A percentile compares a stretch with the other conserved stretches of the same genome.
These are phyloP conservation scores for Oscheius sp. DNA, from an alignment of 2,888 invertebrate genomes.

Conservation along the genomic window DNA sequence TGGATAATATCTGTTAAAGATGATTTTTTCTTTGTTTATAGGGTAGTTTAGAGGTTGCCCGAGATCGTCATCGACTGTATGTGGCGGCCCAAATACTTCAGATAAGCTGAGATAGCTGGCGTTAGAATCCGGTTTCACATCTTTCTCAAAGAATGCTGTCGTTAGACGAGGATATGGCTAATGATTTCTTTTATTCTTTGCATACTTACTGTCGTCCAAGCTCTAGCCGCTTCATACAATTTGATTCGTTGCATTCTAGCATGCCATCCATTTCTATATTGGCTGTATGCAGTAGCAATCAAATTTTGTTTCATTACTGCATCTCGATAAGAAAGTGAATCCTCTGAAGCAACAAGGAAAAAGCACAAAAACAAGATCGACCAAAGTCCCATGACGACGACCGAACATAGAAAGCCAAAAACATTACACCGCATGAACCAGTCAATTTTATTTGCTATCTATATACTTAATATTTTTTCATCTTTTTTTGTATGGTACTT, in stretches of 20 bases:
- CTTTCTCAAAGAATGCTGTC: slow-evolving; percentile 8
- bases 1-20: slow-evolving; percentile 27
- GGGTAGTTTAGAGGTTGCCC: slow-evolving; percentile 47
- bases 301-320: background rate
- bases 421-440: background rate
- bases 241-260: background rate
- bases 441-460: background rate
- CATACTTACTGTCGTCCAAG: background rate
- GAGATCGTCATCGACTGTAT: slow-evolving; percentile 48
- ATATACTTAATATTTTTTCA: no score
- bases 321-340: background rate
- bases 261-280: slow-evolving; percentile 9
- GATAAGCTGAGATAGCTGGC: slow-evolving; percentile 25
- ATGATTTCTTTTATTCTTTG: background rate
- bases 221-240: slow-evolving; percentile 11
- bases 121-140: background rate
- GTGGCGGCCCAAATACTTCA: slow-evolving; percentile 26
- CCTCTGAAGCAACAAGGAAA: no score
- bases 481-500: no score
- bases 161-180: slow-evolving; percentile 11
- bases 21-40: slow-evolving; percentile 13
- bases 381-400: background rate
- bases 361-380: no score
- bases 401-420: background rate
- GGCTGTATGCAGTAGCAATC: background rate